Conservation (phyloP, 2,113 vertebrate species). For the Lynx canadensis region DNA sequence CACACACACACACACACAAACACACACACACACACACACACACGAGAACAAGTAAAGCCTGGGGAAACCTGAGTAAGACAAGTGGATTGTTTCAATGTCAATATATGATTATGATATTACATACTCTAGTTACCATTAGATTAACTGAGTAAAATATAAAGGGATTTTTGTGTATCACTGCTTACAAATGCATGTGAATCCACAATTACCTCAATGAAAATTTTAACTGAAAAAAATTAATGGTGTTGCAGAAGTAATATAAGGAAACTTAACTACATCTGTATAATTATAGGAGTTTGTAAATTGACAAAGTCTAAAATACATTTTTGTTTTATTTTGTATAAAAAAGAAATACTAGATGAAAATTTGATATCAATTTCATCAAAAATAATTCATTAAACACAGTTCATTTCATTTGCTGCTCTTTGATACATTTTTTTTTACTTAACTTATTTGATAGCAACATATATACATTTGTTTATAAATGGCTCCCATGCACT, state of each 20-base stretch:
- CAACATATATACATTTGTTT: neutral
- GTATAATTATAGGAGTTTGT: neutral
- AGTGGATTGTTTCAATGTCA: neutral
- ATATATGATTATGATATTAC: neutral
- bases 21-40: neutral
- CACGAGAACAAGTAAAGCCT: neutral
- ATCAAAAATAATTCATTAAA: neutral
- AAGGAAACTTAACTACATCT: neutral
- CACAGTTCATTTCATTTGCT: neutral
- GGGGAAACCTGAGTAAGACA: neutral
- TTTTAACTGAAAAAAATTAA: neutral
- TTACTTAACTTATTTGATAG: constrained; percentile 33
- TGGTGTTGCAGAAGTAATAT: neutral
- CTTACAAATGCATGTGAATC: neutral
- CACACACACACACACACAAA: too few relatives aligned
- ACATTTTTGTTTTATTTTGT: neutral
- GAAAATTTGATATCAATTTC: neutral
- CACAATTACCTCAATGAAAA: neutral
- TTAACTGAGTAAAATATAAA: neutral
- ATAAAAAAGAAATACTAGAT: neutral
- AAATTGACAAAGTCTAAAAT: neutral
- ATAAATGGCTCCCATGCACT: neutral
- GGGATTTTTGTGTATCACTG: neutral
- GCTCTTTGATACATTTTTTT: neutral
- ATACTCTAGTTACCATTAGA: neutral